Conservation (phyloP, 2,797 vertebrate genomes). For the Aulostomus chinensis region DNA sequence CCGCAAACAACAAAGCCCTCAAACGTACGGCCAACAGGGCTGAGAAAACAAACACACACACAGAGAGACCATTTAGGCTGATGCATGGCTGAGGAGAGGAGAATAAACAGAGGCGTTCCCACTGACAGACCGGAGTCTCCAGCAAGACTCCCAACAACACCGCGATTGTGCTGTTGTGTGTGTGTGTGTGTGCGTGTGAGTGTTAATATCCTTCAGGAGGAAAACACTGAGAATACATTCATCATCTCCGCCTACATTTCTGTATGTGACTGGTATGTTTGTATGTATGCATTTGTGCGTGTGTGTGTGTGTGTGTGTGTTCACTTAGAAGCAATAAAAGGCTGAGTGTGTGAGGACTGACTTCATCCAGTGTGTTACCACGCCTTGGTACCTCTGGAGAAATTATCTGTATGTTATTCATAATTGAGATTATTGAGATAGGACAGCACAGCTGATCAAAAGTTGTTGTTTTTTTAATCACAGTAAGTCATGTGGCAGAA, state of each 20-base stretch:
- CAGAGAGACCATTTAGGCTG: conserved; percentile 53
- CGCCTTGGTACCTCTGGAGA: too few species aligned
- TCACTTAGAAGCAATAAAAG: not conserved
- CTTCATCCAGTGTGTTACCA: too few species aligned
- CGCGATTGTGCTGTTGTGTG: conserved; percentile 40
- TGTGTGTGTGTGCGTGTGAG: conserved; percentile 3
- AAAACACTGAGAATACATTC: conserved; percentile 27
- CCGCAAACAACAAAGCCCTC: conserved; percentile 54
- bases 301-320: not conserved
- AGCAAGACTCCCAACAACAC: conserved; percentile 43
- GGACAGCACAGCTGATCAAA: too few species aligned
- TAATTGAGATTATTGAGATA: too few species aligned
- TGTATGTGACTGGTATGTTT: not conserved
- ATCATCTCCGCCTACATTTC: conserved; percentile 7
- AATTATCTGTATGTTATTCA: too few species aligned
- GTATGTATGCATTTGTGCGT: too few species aligned
- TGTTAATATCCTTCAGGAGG: conserved; percentile 14
- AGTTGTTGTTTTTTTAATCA: too few species aligned
- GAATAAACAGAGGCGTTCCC: conserved; percentile 70
- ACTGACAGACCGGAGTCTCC: conserved; percentile 56
- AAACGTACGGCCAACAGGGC: conserved; percentile 46
- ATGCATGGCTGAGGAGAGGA: conserved; percentile 45
- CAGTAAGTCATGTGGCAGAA: too few species aligned
- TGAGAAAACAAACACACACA: conserved; percentile 66
- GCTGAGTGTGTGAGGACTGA: not conserved